Conservation (phyloP, 1,140 invertebrate species). For the Stenopsyche tienmushanensis region DNA sequence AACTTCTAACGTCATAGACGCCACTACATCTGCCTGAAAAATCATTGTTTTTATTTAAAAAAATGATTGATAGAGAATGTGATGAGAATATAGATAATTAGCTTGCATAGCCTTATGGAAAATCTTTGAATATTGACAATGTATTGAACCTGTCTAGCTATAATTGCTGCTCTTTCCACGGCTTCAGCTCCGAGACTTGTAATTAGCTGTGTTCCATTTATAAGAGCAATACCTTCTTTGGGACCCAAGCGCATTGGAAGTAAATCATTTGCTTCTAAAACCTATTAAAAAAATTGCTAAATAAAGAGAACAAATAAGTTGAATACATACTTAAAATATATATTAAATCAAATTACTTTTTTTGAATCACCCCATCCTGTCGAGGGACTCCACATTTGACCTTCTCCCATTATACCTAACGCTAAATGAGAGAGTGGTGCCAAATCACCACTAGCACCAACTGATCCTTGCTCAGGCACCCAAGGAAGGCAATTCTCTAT, state of each 20-base stretch:
- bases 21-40: slow-evolving; percentile 65
- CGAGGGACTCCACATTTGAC: slow-evolving; percentile 73
- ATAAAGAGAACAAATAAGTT: no score
- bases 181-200: slow-evolving; percentile 70
- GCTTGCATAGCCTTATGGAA: no score
- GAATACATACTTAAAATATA: no score
- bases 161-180: slow-evolving; percentile 62
- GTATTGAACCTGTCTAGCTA: slow-evolving; percentile 57
- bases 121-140: background rate
- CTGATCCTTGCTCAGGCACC: slow-evolving; percentile 74
- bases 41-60: background rate
- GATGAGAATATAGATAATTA: no score
- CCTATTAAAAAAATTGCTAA: slow-evolving; percentile 33
- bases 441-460: slow-evolving; percentile 74
- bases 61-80: no score
- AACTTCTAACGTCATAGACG: slow-evolving; percentile 70
- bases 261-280: slow-evolving; percentile 53
- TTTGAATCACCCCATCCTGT: slow-evolving; percentile 72
- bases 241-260: slow-evolving; percentile 62
- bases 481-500: slow-evolving; percentile 69
- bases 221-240: slow-evolving; percentile 73
- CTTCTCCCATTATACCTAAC: slow-evolving; percentile 72
- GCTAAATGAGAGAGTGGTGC: slow-evolving; percentile 72
- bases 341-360: slow-evolving; percentile 53
- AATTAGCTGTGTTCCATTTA: slow-evolving; percentile 78